Base-by-base conservation (phyloP, 2,113 vertebrate species). In the Centrocercus urophasianus region DNA sequence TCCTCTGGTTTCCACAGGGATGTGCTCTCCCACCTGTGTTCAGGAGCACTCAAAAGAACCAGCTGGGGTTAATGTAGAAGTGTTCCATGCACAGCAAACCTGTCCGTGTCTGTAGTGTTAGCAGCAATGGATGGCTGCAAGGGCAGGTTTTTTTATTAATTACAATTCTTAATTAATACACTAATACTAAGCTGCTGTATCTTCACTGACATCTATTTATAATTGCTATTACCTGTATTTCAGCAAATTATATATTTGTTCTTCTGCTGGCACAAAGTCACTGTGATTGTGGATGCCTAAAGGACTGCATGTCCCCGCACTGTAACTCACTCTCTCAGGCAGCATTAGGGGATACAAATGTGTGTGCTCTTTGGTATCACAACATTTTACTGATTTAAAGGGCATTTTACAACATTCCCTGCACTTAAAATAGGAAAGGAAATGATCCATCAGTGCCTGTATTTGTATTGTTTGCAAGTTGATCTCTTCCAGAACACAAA, bases 271-370 rank as follows among this genome's bases (percentile, higher is more conserved):
- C 36, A 36, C 24, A 18, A 1, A 10, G 64, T 18, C 72, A n/a
- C 86, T 59, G 56, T 45, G 47, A n/a, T 52, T 63, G 17, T 12
- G 56, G 69, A 45, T 59, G 42, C 52, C 64, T 57, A 21, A 82
- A 3, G 1, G 0, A 0, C 57, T 22, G 5, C 0, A 1, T 4
- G 1, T 19, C 16, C 1, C 12, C 70, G 47, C 24, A 43, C 54
- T 30, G 70, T 75, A 93, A 71, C 81, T 90, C 80, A 83, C 90
- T 87, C 61, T 71, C 38, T 24, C 57, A 27, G 11, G 66, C 28
- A 59, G 84, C 4, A 42, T 0, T 3, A 47, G 47, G 61, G 20
- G 67, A 42, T 59, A 57, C 47, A 72, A 13, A 54, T 1, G 2
- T 13, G 1, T 8, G 8, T 52, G 19, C 40, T 91, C 71, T 48